Base-by-base conservation (phyloP, 2,888 invertebrate species). In the Rotaria macrura region DNA sequence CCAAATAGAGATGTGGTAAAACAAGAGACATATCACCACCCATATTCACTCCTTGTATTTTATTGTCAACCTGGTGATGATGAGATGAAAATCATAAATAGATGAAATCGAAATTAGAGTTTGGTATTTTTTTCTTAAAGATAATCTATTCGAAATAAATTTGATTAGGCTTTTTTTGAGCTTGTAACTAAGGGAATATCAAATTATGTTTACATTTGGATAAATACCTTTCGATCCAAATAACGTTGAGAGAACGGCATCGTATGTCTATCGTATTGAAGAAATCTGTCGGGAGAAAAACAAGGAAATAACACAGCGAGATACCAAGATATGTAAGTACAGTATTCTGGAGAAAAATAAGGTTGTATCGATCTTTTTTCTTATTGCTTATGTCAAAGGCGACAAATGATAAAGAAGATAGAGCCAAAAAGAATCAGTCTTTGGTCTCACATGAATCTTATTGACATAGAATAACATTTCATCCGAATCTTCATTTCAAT, bases 231-330 rank as follows among this genome's bases (percentile, higher is more conserved):
- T 38, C 65, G 34, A 17, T 29, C 65, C 20, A 65, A 29, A 38
- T 65, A 65, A 20, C 65, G 65, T 65, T 65, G 65, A 65, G 65
- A 65, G 29, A 65, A 65, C 65, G 65, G 65, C 65, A 65, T 65
- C 34, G 65, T 0, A 1, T 34, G 34, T 14, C 34, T 17, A 7
- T 34, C 5, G 12, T 34, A 17, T 17, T 65, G 34, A 34, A 34
- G 20, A 20, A 38, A 34, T 4, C 20, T 65, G 65, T 34, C 65
- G 34, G 17, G 17, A n/a, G n/a, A 65, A 65, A 65, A 65, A 34
- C 65, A 65, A 65, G 65, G 20, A 65, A 65, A 65, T 65, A 38
- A 65, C 34, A 20, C 65, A 34, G 34, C 65, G 5, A 65, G 65
- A 4, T 14, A 1, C 6, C 20, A 20, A 7, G 14, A 5, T 34